Percentiles rank a stretch among this genome's conserved stretches.
These are phyloP conservation scores for Neodiprion virginianus DNA, from an alignment of 1,140 invertebrate genomes.

Conservation along the genomic window DNA sequence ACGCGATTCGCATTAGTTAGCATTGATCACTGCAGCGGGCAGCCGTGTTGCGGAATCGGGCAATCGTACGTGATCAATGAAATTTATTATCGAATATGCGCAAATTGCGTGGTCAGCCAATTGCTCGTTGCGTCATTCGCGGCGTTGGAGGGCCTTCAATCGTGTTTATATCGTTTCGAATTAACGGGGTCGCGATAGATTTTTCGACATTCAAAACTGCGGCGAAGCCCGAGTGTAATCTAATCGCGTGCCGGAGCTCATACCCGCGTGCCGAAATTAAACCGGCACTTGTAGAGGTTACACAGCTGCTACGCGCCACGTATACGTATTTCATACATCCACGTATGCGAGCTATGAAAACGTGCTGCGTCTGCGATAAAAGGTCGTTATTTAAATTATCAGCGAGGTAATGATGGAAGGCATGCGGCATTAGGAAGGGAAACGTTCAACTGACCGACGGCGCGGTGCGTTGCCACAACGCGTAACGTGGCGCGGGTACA, in stretches of 20 bases:
- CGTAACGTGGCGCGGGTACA: neutral
- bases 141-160: neutral
- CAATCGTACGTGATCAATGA: conserved; percentile 1
- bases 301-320: neutral
- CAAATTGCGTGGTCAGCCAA: neutral
- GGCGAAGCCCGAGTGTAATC: neutral
- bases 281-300: too few relatives aligned
- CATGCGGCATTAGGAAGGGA: neutral
- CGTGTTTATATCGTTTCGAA: neutral
- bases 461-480: neutral
- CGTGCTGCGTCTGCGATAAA: neutral
- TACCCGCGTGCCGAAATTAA: neutral
- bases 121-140: neutral
- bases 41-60: neutral
- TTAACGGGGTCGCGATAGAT: neutral
- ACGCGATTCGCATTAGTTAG: conserved; percentile 1
- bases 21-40: neutral
- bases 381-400: neutral
- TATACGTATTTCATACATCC: neutral
- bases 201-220: neutral
- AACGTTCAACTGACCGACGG: conserved; percentile 6
- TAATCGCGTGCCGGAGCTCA: neutral
- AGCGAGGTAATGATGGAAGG: neutral
- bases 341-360: neutral
- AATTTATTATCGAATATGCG: conserved; percentile 3